Evolutionary conservation across 2,888 invertebrate genomes (phyloP).

Genomic region (Drosophila greeni): DNA sequence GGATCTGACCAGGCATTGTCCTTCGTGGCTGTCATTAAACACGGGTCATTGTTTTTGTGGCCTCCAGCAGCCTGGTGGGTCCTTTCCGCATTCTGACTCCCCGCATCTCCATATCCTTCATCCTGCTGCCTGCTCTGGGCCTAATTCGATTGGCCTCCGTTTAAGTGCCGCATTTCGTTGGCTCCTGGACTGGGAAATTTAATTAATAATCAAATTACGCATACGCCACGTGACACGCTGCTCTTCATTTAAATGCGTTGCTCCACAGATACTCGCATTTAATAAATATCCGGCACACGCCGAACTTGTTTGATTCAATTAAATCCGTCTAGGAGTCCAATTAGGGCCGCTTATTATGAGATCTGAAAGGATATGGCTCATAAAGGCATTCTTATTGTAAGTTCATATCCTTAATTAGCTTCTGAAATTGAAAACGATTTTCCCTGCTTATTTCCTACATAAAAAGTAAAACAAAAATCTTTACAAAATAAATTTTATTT

Average conservation of each 20-base stretch:
- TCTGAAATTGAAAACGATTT: background rate
- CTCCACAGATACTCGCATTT: slow-evolving; percentile 16
- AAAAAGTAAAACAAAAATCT: too few relatives aligned
- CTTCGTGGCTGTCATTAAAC: slow-evolving; percentile 45
- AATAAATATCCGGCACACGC: slow-evolving; percentile 20
- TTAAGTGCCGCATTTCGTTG: slow-evolving; percentile 50
- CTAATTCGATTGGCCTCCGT: slow-evolving; percentile 70
- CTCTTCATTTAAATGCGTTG: slow-evolving; percentile 14
- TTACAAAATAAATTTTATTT: background rate
- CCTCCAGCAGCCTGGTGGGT: slow-evolving; percentile 24
- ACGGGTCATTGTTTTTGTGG: slow-evolving; percentile 54
- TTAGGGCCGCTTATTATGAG: slow-evolving; percentile 11
- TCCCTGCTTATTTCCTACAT: too few relatives aligned
- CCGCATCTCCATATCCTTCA: background rate
- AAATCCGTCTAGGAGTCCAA: slow-evolving; percentile 21
- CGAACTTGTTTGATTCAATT: slow-evolving; percentile 61
- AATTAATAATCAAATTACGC: slow-evolving; percentile 74
- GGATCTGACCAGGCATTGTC: slow-evolving; percentile 17
- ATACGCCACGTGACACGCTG: slow-evolving; percentile 64
- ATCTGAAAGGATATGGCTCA: slow-evolving; percentile 4
- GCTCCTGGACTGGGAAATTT: slow-evolving; percentile 46
- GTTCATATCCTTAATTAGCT: background rate
- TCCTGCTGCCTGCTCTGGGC: background rate
- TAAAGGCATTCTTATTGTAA: background rate
- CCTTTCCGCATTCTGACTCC: background rate